These are phyloP conservation scores for Augochlorella aurata DNA, from an alignment of 2,888 invertebrate species.

Conservation along the genomic window DNA sequence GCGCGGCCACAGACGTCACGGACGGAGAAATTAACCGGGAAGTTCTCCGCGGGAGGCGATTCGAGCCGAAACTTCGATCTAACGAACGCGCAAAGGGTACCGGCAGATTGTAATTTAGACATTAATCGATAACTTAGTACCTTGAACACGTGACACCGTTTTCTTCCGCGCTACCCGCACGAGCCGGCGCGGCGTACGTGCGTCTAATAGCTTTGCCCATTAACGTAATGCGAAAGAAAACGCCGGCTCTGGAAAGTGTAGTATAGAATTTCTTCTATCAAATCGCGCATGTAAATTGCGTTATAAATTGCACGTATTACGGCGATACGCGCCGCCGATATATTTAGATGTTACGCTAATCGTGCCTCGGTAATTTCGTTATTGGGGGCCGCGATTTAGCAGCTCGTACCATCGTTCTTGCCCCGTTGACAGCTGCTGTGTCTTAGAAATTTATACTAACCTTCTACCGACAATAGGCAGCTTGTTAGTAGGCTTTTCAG, in stretches of 20 bases:
- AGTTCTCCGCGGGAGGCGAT: background rate
- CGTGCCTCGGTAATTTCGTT: background rate
- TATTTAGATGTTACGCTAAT: constrained; percentile 12
- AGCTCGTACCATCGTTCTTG: background rate
- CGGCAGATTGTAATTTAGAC: constrained; percentile 6
- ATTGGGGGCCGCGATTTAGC: background rate
- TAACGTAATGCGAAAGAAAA: constrained; percentile 16
- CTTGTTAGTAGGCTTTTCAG: no score
- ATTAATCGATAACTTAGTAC: constrained; percentile 11
- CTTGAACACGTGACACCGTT: constrained; percentile 12
- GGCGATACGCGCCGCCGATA: background rate
- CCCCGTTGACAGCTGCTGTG: background rate
- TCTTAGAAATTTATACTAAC: no score
- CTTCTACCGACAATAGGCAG: no score
- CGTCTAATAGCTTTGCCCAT: constrained; percentile 16
- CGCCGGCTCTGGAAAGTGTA: constrained; percentile 6
- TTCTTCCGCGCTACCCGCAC: background rate
- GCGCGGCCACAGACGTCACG: background rate
- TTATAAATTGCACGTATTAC: constrained; percentile 9
- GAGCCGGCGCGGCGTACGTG: background rate
- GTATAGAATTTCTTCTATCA: constrained; percentile 11
- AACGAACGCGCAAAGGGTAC: constrained; percentile 9
- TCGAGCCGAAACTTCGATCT: background rate
- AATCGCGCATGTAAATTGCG: constrained; percentile 6
- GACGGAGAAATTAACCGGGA: background rate